Percentiles rank a stretch among this genome's conserved stretches.
Evolutionary conservation across 2,888 invertebrate genomes (phyloP).

Genomic region (Marasmarcha lunaedactyla): DNA sequence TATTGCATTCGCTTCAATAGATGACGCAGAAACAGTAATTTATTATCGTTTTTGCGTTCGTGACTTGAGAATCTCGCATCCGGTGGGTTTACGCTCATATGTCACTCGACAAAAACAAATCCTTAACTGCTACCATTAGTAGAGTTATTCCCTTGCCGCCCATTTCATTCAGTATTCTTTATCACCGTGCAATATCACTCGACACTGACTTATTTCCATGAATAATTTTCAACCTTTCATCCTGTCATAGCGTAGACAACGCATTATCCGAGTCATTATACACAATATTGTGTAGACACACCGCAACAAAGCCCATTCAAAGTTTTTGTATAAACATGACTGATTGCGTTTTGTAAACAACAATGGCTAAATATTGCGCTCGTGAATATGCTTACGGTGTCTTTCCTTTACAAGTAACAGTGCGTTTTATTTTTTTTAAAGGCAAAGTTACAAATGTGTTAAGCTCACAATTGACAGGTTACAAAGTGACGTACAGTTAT

Average conservation of each 20-base stretch:
- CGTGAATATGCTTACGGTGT: neutral
- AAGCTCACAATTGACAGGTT: neutral
- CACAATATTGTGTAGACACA: slow-evolving; percentile 27
- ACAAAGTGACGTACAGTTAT: neutral
- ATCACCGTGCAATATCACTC: slow-evolving; percentile 27
- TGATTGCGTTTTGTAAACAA: slow-evolving; percentile 52
- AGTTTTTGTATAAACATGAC: slow-evolving; percentile 57
- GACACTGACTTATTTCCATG: slow-evolving; percentile 41
- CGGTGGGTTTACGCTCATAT: neutral
- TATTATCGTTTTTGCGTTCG: too few species aligned
- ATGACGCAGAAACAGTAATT: too few species aligned
- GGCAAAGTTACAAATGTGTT: neutral
- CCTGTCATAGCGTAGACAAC: slow-evolving; percentile 31
- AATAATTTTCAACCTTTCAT: slow-evolving; percentile 39
- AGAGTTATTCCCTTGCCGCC: slow-evolving; percentile 16
- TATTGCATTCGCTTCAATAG: too few species aligned
- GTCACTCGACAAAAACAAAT: neutral
- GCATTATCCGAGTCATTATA: slow-evolving; percentile 29
- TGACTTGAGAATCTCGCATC: neutral
- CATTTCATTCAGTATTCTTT: slow-evolving; percentile 33
- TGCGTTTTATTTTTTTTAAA: neutral
- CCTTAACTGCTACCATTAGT: neutral
- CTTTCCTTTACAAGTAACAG: neutral
- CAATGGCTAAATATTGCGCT: slow-evolving; percentile 28
- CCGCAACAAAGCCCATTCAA: slow-evolving; percentile 46